Evolutionary conservation across 2,888 invertebrate genomes (phyloP), one percentile per base, ranked within the genome.

Genomic region (Tortricodes alternella): DNA sequence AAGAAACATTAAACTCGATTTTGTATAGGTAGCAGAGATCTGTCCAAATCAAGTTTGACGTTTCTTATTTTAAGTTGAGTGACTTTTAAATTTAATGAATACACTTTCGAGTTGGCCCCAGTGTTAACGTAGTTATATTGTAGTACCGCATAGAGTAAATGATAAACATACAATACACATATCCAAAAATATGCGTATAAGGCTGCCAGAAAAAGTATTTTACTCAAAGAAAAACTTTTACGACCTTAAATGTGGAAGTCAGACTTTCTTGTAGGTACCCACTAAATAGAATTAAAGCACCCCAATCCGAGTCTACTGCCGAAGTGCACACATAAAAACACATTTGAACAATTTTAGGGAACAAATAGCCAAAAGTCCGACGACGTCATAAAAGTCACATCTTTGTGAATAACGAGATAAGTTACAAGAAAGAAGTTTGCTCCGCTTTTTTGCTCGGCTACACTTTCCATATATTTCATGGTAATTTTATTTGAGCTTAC

Each of bases 341-440:
- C 74, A 79, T 80, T 75, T 68, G 66, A 62, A 65, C 67, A 77
- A 80, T 77, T 78, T 76, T 73, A 70, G 70, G 76, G 72, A 78
- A 83, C 84, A 81, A 86, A 85, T 82, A 83, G 76, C 78, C 74
- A 70, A 72, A 80, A 80, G 82, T 81, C 83, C 75, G 76, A 75
- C 74, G 76, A 70, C 70, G 77, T 83, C 83, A 82, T 86, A 86
- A 85, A 86, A 85, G 83, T 85, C 85, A 83, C 83, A 85, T 86
- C 80, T 80, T 77, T 75, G 71, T 84, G 85, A 85, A 76, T 82
- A 85, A 86, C 78, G 85, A 80, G 81, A 81, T 80, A 85, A 86
- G 79, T 85, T 86, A 73, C 73, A 77, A 81, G 81, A 83, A 81
- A 82, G 68, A 77, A 80, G 77, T 78, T 81, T 67, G 66, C 68